Conservation (phyloP, 2,113 vertebrate species). For the Pangasianodon gigas region DNA sequence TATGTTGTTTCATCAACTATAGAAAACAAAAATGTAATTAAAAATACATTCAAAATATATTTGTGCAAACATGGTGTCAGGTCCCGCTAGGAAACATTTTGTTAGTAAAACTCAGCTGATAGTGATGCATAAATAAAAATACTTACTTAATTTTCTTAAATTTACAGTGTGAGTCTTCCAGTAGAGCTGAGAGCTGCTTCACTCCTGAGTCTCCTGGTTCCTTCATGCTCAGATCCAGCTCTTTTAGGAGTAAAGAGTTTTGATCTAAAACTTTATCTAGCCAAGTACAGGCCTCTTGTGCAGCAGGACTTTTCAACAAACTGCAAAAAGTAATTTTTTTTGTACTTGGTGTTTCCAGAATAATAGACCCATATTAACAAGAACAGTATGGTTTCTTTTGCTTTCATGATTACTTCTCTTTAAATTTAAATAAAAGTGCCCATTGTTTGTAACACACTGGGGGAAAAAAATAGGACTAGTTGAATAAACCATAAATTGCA, state of each 20-base stretch:
- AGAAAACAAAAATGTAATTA: neutral
- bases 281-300: neutral
- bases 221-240: conserved; percentile 22
- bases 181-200: conserved; percentile 17
- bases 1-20: neutral
- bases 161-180: neutral
- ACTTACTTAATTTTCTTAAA: neutral
- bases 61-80: neutral
- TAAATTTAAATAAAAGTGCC: no score
- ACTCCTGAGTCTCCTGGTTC: conserved; percentile 6
- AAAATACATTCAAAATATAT: neutral
- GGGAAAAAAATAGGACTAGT: neutral
- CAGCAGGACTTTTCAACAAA: neutral
- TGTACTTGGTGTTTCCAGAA: no score
- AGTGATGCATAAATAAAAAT: neutral
- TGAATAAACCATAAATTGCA: neutral
- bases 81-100: neutral
- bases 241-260: neutral
- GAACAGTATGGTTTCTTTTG: neutral
- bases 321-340: no score
- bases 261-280: neutral
- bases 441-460: neutral
- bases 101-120: neutral
- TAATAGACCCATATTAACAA: no score
- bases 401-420: neutral